phyloP scores from a whole-genome alignment of 2,113 vertebrate genomes.

The Clarias magur region DNA sequence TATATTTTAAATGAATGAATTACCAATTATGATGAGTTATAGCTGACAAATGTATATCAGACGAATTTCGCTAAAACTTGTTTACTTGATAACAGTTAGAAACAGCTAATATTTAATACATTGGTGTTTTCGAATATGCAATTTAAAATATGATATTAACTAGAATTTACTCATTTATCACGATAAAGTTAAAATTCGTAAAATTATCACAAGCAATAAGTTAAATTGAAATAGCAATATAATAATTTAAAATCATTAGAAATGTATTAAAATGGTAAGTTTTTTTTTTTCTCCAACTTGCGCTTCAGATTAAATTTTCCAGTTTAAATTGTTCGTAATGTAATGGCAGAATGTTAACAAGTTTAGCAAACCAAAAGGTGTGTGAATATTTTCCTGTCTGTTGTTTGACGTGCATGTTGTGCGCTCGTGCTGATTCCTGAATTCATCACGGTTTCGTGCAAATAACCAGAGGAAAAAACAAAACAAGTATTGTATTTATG shows the following conservation, averaged over 20 bases:
- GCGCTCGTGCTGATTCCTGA: constrained; percentile 8
- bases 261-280: too few relatives aligned
- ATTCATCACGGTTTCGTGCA: constrained; percentile 49
- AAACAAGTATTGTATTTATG: constrained; percentile 50
- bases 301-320: not conserved
- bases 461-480: constrained; percentile 46
- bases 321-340: not conserved
- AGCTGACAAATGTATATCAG: not conserved
- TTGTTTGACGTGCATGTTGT: constrained; percentile 46
- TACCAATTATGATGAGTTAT: not conserved
- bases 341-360: not conserved
- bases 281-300: not conserved
- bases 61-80: not conserved
- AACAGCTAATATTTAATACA: not conserved
- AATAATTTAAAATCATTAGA: too few relatives aligned
- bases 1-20: too few relatives aligned
- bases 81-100: not conserved
- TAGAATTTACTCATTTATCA: not conserved
- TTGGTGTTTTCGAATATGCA: not conserved
- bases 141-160: not conserved
- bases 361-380: not conserved
- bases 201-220: too few relatives aligned
- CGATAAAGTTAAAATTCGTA: too few relatives aligned
- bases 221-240: too few relatives aligned
- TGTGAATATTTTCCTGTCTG: not conserved